phyloP scores from a whole-genome alignment of 2,113 vertebrate genomes.

The Piaya cayana region DNA sequence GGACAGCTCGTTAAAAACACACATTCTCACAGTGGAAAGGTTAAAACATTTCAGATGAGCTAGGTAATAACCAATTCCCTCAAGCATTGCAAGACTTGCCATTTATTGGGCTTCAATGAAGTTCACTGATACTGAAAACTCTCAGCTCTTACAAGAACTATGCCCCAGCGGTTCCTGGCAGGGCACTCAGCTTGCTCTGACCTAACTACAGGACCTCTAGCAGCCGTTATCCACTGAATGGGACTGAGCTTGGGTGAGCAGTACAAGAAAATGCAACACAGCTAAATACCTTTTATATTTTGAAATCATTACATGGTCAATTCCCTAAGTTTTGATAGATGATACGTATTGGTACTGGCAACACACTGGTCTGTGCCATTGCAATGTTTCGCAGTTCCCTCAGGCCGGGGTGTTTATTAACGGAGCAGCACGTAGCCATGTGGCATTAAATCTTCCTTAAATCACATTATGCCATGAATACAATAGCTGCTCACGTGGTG shows the following conservation, averaged over 20 bases:
- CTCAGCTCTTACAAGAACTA: neutral
- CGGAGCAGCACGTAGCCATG: neutral
- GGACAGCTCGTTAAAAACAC: neutral
- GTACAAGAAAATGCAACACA: neutral
- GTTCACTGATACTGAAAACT: neutral
- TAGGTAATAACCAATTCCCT: neutral
- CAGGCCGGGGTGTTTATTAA: neutral
- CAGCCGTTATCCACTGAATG: neutral
- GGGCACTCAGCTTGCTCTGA: neutral
- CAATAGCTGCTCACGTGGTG: neutral
- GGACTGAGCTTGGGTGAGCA: neutral
- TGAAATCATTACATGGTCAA: neutral
- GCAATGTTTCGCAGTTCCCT: neutral
- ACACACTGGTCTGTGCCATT: neutral
- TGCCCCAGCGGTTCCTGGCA: neutral
- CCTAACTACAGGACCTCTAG: neutral
- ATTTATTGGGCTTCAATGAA: neutral
- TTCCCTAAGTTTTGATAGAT: neutral
- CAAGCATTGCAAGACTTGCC: neutral
- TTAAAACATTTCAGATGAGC: neutral
- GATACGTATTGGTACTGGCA: neutral
- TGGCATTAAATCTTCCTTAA: neutral
- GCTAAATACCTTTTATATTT: neutral
- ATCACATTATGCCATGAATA: neutral
- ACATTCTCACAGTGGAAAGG: neutral